A percentile compares a stretch with the other conserved stretches of the same genome.
Conservation (phyloP, 2,888 invertebrate species). For the Bursaphelenchus okinawaensis region DNA sequence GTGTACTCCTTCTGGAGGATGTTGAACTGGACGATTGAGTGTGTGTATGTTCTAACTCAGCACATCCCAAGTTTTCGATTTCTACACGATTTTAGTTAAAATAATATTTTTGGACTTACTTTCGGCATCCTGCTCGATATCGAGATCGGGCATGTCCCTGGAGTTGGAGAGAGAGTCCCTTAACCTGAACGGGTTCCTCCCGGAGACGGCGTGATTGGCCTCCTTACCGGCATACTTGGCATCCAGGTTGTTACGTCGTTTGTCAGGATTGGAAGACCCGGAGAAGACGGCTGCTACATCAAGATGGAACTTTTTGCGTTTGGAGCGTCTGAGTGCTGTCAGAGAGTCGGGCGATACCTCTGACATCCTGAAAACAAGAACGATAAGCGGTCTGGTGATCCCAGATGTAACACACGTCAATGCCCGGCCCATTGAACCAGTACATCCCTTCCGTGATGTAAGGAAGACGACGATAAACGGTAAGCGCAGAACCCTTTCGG, state of each 20-base stretch:
- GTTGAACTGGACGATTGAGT: too few relatives aligned
- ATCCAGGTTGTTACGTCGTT: neutral
- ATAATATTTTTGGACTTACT: too few relatives aligned
- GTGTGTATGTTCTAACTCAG: too few relatives aligned
- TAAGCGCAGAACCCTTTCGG: neutral
- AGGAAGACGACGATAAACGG: too few relatives aligned
- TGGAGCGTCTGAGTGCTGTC: conserved; percentile 25
- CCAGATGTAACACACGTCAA: too few relatives aligned
- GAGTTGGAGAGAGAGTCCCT: neutral
- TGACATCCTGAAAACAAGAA: neutral
- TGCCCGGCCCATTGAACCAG: conserved; percentile 1
- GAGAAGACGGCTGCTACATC: conserved; percentile 33
- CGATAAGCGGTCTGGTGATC: too few relatives aligned
- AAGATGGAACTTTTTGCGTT: conserved; percentile 41
- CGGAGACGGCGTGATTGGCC: neutral
- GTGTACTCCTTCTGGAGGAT: too few relatives aligned
- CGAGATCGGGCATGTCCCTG: conserved; percentile 1
- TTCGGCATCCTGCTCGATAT: neutral
- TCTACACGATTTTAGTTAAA: too few relatives aligned
- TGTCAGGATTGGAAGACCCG: neutral
- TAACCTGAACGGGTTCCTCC: neutral
- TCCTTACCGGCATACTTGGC: neutral
- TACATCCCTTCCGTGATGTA: neutral
- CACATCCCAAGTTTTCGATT: too few relatives aligned
- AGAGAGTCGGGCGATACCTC: conserved; percentile 1